Percentiles rank a stretch among this genome's conserved stretches.
Evolutionary conservation across 2,113 vertebrate species (phyloP).

Genomic region (Hippolais icterina): DNA sequence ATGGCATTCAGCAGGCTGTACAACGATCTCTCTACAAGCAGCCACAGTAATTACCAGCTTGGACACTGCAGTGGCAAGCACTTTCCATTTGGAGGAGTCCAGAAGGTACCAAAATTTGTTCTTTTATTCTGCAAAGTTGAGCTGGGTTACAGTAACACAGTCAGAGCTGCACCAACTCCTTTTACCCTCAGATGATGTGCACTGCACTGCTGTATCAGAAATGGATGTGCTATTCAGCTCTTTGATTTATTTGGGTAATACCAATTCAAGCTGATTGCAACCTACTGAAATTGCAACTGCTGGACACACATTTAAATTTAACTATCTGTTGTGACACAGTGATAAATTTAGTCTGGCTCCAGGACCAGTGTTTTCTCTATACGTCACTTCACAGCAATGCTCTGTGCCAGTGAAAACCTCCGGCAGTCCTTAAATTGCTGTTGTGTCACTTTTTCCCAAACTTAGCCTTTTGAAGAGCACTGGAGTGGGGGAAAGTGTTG

Average conservation of each 20-base stretch:
- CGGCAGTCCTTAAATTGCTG: neutral
- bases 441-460: neutral
- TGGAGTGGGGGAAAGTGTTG: neutral
- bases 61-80: neutral
- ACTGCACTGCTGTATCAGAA: neutral
- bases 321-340: slow-evolving; percentile 7
- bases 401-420: neutral
- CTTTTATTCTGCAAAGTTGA: neutral
- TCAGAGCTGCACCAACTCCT: neutral
- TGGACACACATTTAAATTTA: slow-evolving; percentile 46
- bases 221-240: neutral
- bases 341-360: neutral
- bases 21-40: neutral
- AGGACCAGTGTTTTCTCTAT: neutral
- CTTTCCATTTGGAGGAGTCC: neutral
- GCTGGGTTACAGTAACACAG: neutral
- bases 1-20: neutral
- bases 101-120: neutral
- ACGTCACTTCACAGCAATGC: neutral
- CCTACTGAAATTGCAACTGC: slow-evolving; percentile 35
- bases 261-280: slow-evolving; percentile 37
- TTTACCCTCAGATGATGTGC: neutral
- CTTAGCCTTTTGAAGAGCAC: neutral
- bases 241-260: slow-evolving; percentile 42
- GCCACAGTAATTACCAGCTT: neutral